Evolutionary conservation across 2,888 invertebrate species (phyloP), one percentile per base, ranked within the genome.

Genomic region (Drosophila anceps): DNA sequence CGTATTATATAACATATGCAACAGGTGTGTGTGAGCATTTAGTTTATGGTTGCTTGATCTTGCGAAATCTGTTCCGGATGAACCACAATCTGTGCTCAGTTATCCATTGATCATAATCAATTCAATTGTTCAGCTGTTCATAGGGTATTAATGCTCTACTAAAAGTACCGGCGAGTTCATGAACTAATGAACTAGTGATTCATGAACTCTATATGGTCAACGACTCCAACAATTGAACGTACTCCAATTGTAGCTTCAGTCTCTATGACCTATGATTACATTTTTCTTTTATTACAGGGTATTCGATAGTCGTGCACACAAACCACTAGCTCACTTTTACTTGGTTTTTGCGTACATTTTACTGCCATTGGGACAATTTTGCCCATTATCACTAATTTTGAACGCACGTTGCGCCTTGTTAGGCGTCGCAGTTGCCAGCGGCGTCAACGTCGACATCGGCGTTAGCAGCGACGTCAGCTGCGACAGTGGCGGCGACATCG

Each of bases 381-480:
- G 87, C 73, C 88, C 79, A 88, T 90, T 88, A 88, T 90, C 88
- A 82, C 91, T 84, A 88, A 88, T 90, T 90, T 80, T 72, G 69
- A 76, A 79, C 75, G 90, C 82, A 76, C 72, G 77, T 61, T 70
- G 78, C 65, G 78, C 78, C 89, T 88, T 83, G 79, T 87, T 89
- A 81, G 76, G 72, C 88, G 76, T 79, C 64, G 77, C 66, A 39
- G 69, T 59, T 33, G 70, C 70, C 48, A 37, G 27, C 67, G 69
- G 29, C 72, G 60, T 20, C 53, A 50, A 43, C 59, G 65, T 18
- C n/a, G n/a, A 33, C 62, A 75, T 27, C 50, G 12, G 46, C 82
- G 66, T 20, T 51, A 18, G 37, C 59, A 67, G 24, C 53, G 41
- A 31, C 70, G 58, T 50, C 44, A 55, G 48, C 58, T 50, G 46